phyloP scores from a whole-genome alignment of 2,113 vertebrate species.

The Gymnocephalus cernua region DNA sequence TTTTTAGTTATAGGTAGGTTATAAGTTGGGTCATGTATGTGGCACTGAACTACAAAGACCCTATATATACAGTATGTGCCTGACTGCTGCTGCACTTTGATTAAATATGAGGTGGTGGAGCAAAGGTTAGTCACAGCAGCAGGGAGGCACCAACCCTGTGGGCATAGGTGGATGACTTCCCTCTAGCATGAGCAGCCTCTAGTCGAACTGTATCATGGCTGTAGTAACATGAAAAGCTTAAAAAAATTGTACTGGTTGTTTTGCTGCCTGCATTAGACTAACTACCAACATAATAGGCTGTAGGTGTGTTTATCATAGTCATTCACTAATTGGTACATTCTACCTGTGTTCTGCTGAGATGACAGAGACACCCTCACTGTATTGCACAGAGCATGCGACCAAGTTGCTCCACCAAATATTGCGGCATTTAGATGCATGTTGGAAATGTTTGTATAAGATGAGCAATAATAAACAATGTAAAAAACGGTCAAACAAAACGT shows the following conservation, averaged over 20 bases:
- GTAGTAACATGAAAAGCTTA: not conserved
- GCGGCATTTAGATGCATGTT: not conserved
- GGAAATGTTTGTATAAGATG: not conserved
- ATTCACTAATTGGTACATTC: not conserved
- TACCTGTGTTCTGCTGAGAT: not conserved
- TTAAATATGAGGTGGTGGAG: constrained; percentile 27
- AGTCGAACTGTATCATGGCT: not conserved
- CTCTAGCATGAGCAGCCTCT: not conserved
- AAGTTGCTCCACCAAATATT: not conserved
- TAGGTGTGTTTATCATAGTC: not conserved
- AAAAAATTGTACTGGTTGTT: not conserved
- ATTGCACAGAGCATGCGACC: not conserved
- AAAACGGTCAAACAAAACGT: not conserved
- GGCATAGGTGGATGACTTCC: not conserved
- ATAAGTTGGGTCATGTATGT: not conserved
- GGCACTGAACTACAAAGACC: constrained; percentile 4
- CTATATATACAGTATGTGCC: not conserved
- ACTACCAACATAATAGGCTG: not conserved
- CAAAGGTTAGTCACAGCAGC: constrained; percentile 39
- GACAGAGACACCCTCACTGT: not conserved
- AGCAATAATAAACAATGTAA: not conserved
- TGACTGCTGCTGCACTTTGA: constrained; percentile 29
- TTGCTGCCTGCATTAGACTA: not conserved
- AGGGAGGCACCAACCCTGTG: constrained; percentile 3
- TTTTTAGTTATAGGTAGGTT: not conserved